Base-by-base conservation (phyloP, 2,888 invertebrate species). In the Acleris sparsana region DNA sequence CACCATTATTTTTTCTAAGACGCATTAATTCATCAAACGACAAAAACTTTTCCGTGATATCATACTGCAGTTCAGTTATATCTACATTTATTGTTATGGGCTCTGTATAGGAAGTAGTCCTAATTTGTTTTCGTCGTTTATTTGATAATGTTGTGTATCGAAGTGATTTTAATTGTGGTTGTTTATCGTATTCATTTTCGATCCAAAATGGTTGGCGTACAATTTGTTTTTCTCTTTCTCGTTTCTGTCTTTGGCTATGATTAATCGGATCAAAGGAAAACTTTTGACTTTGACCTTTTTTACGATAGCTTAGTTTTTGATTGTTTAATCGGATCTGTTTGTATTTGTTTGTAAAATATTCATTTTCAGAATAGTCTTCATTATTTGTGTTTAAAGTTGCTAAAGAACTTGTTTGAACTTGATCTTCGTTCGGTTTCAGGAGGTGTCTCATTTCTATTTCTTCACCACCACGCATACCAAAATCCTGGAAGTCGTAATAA, bases 1-100 rank as follows among this genome's bases (percentile, higher is more conserved):
- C 63, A 52, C 77, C 72, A 66, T 77, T 85, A n/a, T 82, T 73
- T 77, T 86, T 90, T 71, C 89, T 80, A 13, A 91, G 75, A 76
- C 85, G 86, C 86, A 92, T 85, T 70, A 92, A 74, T 73, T 92
- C 91, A 68, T 92, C 89, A 77, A 92, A 92, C 5, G 92, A 92
- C 67, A 92, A 81, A 76, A 86, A 89, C 73, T 87, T 92, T 76
- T 91, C 92, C 29, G 88, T 88, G 3, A 80, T 55, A 52, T 72
- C 72, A 46, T 74, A 74, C 22, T 74, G 74, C 51, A 72, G 67
- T 56, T 74, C 68, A 62, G 62, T 62, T 72, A 67, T 48, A 53
- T 82, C 75, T 68, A 72, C 71, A 70, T 71, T 75, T 58, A 90
- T 76, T 53, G 89, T 89, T 70, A 92, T 90, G 5, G 83, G 72